phyloP scores from a whole-genome alignment of 2,797 vertebrate species.

The Capromys pilorides region DNA sequence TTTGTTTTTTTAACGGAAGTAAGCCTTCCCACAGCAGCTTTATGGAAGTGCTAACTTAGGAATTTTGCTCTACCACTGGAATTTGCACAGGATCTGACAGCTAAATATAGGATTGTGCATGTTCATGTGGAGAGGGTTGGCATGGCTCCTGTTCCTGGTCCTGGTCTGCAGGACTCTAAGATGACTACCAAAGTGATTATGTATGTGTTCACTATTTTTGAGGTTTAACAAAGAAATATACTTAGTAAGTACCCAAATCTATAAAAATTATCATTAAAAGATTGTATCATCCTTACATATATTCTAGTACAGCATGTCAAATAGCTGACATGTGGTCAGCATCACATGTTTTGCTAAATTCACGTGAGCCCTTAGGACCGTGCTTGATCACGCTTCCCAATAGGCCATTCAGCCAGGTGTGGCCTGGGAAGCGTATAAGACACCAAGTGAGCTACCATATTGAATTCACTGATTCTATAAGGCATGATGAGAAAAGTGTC shows the following conservation, averaged over 20 bases:
- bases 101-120: neutral
- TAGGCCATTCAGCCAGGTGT: neutral
- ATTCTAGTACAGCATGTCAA: neutral
- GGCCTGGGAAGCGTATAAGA: neutral
- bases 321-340: neutral
- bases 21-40: neutral
- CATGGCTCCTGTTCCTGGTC: neutral
- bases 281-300: neutral
- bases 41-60: neutral
- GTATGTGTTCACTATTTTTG: slow-evolving; percentile 5
- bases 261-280: slow-evolving; percentile 21
- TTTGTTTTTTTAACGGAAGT: neutral
- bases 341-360: neutral
- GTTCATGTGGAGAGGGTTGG: neutral
- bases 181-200: neutral
- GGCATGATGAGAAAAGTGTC: neutral
- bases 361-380: neutral
- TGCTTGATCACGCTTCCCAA: neutral
- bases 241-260: neutral
- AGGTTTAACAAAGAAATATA: slow-evolving; percentile 16
- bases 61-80: neutral
- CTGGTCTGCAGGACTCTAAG: neutral
- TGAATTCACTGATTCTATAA: neutral
- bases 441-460: neutral
- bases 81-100: neutral